Evolutionary conservation across 2,113 vertebrate species (phyloP).

Genomic region (Ramphastos sulfuratus): DNA sequence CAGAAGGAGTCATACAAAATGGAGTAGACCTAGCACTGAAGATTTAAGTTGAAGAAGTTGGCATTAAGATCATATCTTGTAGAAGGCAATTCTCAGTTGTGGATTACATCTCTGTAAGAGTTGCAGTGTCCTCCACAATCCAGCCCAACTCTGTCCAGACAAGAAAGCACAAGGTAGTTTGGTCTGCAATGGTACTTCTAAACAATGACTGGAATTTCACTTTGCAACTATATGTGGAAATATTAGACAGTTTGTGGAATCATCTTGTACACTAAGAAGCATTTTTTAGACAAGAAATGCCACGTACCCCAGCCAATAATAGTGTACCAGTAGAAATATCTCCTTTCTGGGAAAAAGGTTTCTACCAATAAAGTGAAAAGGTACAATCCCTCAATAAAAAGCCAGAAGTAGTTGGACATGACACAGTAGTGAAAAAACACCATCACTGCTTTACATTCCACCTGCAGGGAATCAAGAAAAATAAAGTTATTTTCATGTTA

Average conservation of each 20-base stretch:
- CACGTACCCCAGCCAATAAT: conserved; percentile 88
- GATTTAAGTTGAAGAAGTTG: background rate
- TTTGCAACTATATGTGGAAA: background rate
- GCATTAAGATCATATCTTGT: background rate
- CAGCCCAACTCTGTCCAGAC: background rate
- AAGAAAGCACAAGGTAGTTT: accelerated
- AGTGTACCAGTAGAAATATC: conserved; percentile 98
- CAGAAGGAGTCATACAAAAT: background rate
- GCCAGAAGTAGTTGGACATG: conserved; percentile 99
- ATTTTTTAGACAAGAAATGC: background rate
- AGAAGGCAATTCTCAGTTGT: background rate
- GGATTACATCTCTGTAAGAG: background rate
- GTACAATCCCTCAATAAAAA: conserved; percentile 97
- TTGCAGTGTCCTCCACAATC: background rate
- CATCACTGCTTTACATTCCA: conserved; percentile 96
- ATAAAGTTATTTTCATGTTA: background rate
- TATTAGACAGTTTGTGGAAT: background rate
- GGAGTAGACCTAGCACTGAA: background rate
- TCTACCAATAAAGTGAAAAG: conserved; percentile 96
- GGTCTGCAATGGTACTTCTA: background rate
- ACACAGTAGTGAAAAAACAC: conserved; percentile 99
- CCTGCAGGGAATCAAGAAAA: conserved; percentile 70
- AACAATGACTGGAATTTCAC: background rate
- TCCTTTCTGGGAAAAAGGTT: conserved; percentile 95
- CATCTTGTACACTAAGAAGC: background rate